A percentile compares a stretch with the other conserved stretches of the same genome.
These are phyloP conservation scores for Phytoseiulus persimilis DNA, from an alignment of 2,888 invertebrate genomes.

Conservation along the genomic window DNA sequence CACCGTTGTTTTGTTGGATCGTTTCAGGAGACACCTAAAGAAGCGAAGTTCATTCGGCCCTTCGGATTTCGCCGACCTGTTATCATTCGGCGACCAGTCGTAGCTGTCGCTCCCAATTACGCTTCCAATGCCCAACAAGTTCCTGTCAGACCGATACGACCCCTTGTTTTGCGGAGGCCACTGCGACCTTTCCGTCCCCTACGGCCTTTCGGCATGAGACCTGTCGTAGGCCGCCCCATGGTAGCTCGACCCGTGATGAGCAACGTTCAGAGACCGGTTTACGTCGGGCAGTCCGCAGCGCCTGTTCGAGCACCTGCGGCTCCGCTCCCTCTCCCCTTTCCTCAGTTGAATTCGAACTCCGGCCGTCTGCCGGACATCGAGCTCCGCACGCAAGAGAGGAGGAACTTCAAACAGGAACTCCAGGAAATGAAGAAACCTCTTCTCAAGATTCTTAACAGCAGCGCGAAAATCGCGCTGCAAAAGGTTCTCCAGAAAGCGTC, in stretches of 20 bases:
- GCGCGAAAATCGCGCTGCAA: constrained; percentile 13
- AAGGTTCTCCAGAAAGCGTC: constrained; percentile 16
- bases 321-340: not conserved
- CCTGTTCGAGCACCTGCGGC: not conserved
- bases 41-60: constrained; percentile 25
- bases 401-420: constrained; percentile 1
- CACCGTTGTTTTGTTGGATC: no score
- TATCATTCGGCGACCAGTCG: constrained; percentile 26
- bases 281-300: not conserved
- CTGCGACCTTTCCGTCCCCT: constrained; percentile 17
- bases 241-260: constrained; percentile 1
- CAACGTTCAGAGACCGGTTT: not conserved
- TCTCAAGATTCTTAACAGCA: not conserved
- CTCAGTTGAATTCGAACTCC: not conserved
- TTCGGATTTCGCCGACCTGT: constrained; percentile 21
- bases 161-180: not conserved
- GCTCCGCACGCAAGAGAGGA: not conserved
- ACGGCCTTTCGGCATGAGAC: constrained; percentile 27
- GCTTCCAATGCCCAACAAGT: constrained; percentile 13
- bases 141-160: not conserved
- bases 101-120: not conserved
- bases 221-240: not conserved
- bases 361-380: constrained; percentile 29
- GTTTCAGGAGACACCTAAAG: not conserved
- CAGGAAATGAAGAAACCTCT: constrained; percentile 24